Evolutionary conservation across 2,113 vertebrate genomes (phyloP), one percentile per base, ranked within the genome.

Genomic region (Chascanopsetta lugubris): DNA sequence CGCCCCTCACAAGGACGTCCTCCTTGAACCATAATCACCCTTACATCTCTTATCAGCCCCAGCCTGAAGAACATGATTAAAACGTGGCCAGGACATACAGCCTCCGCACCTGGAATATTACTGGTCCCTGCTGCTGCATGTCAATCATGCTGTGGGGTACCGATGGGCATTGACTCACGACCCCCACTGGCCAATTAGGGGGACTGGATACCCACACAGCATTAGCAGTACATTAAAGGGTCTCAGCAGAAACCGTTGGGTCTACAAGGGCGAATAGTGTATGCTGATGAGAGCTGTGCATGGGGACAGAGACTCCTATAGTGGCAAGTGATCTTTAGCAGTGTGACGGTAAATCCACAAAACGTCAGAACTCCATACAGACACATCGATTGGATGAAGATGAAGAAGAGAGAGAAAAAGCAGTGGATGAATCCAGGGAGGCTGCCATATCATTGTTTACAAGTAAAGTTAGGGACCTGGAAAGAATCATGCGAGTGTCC

Each of bases 11-110:
- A 90, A 91, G 86, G 85, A 88, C 75, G n/a, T 83, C 84, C 74
- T 89, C 83, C 86, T 85, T 82, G 77, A 88, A 86, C 86, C 77
- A 74, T 88, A 89, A 90, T 90, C 90, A 85, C 81, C 82, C 73
- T 72, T 86, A 88, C 82, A 90, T 91, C 87, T 91, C 82, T 89
- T 85, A 91, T 90, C 86, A 61, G 71, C 50, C 57, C 53, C 50
- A 51, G 80, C 71, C 81, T 61, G 71, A 36, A 62, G 80, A 75
- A 72, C 75, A 85, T 89, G 84, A 91, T 91, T 89, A 89, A 89
- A 86, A 88, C 83, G 71, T 75, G 73, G 51, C 75, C 66, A 26
- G 77, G 76, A 80, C 75, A 72, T 58, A 75, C 71, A 70, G 63
- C 61, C 59, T 34, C 62, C 77, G 69, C 74, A 68, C 75, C 61